phyloP scores from a whole-genome alignment of 2,113 vertebrate genomes.

The Scalopus aquaticus region DNA sequence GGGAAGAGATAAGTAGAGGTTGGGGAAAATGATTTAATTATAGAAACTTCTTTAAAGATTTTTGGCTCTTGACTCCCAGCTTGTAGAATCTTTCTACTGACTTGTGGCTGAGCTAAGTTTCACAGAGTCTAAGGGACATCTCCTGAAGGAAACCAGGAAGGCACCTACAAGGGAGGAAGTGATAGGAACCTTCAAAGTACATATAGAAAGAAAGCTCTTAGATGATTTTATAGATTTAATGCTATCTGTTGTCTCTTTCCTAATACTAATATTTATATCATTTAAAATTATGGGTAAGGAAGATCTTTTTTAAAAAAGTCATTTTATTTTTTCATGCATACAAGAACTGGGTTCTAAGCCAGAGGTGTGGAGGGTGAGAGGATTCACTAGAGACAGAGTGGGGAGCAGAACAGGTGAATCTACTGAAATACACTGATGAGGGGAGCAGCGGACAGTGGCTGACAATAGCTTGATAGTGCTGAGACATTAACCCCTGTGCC shows the following conservation, averaged over 20 bases:
- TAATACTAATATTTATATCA: not conserved
- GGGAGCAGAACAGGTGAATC: too few relatives aligned
- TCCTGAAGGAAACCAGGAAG: not conserved
- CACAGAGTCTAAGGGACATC: not conserved
- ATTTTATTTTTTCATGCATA: too few relatives aligned
- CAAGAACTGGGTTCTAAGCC: too few relatives aligned
- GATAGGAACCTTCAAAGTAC: not conserved
- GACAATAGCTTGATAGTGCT: too few relatives aligned
- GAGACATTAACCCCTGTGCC: too few relatives aligned
- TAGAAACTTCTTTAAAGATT: not conserved
- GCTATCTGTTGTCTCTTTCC: not conserved
- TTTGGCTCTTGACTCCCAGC: not conserved
- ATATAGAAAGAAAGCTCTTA: not conserved
- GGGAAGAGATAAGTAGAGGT: not conserved
- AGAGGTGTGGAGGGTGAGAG: too few relatives aligned
- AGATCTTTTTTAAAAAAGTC: not conserved
- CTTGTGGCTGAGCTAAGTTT: not conserved
- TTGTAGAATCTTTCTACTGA: not conserved
- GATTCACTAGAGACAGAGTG: too few relatives aligned
- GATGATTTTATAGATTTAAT: not conserved
- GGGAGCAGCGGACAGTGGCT: too few relatives aligned
- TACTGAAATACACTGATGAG: too few relatives aligned
- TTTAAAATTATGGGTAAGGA: not conserved
- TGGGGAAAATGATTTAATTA: not conserved
- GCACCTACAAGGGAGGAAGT: not conserved